Percentiles rank a stretch among this genome's conserved stretches.
Conservation (phyloP, 2,797 vertebrate species). For the Phrynocephalus forsythii region DNA sequence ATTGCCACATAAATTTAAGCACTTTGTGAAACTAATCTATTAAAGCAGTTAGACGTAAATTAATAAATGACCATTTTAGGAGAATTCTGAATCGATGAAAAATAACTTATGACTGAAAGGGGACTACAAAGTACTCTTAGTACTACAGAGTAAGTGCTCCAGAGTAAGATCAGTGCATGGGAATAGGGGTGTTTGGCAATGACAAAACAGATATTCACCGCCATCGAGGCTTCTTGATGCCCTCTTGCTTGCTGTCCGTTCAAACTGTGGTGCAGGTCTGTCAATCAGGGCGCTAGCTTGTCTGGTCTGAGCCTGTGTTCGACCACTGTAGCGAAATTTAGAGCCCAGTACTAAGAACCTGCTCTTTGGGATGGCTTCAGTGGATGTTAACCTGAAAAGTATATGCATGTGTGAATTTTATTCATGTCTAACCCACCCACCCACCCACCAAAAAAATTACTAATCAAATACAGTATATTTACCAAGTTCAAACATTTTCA, state of each 20-base stretch:
- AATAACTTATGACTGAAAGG: background rate
- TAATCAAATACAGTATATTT: background rate
- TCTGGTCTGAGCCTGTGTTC: constrained; percentile 94
- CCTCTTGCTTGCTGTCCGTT: constrained; percentile 93
- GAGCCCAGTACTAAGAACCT: constrained; percentile 94
- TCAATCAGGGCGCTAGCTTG: constrained; percentile 96
- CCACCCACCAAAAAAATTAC: background rate
- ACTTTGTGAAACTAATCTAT: background rate
- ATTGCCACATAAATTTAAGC: background rate
- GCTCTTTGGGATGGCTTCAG: constrained; percentile 93
- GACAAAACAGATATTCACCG: constrained; percentile 77
- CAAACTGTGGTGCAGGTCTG: constrained; percentile 92
- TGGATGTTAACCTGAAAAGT: constrained; percentile 88
- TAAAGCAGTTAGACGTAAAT: background rate
- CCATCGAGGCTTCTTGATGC: constrained; percentile 94
- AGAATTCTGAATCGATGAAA: background rate
- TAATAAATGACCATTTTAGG: background rate
- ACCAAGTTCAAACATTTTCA: background rate
- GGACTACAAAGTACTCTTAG: no score
- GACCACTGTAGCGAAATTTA: constrained; percentile 97
- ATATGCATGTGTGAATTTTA: background rate
- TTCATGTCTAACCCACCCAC: background rate
- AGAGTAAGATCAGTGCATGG: background rate
- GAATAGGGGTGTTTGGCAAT: accelerated
- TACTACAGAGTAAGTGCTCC: background rate